Base-by-base conservation (phyloP, 2,113 vertebrate species). In the Sapajus apella region DNA sequence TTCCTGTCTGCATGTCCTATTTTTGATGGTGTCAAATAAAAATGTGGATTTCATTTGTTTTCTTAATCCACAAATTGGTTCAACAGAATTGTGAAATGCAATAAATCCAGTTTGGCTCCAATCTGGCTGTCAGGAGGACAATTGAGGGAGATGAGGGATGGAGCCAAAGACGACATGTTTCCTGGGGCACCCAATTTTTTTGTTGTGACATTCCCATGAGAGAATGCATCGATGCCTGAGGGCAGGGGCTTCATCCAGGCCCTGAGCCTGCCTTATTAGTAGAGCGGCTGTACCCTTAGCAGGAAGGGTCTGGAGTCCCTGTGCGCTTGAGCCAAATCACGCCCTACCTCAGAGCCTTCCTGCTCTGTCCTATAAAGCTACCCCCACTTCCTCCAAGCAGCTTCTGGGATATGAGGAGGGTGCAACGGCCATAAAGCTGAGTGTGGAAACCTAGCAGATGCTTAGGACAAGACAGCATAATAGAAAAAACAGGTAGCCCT, bases 61-160 rank as follows among this genome's bases (percentile, higher is more conserved):
- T 75, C 92, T 98, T 96, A 97, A 97, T 97, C 82, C 97, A 97
- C 88, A 97, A 90, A 98, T 97, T 94, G 97, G 98, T 97, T 97
- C 85, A 93, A 95, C 95, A 94, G 92, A 96, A 97, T 98, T 97
- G 92, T 95, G 96, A 97, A 97, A 98, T 90, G 94, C 61, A 94
- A 52, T 95, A 96, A 97, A 97, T 97, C 92, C 75, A 96, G 95
- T 97, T 97, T 96, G 85, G 92, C 95, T 85, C 95, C 45, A 95
- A 93, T 80, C 84, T 64, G 89, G 90, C 83, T 97, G 96, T 97
- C 94, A 96, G 66, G 58, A 95, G 68, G 96, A 96, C 64, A 95
- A 97, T 94, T 76, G 86, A 86, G 73, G 68, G 85, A 45, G 47
- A 50, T 86, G 77, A 90, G n/a, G 66, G 73, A 88, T n/a, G 88